These are phyloP conservation scores for Himalopsyche anomala DNA, from an alignment of 2,888 invertebrate species.

Conservation along the genomic window DNA sequence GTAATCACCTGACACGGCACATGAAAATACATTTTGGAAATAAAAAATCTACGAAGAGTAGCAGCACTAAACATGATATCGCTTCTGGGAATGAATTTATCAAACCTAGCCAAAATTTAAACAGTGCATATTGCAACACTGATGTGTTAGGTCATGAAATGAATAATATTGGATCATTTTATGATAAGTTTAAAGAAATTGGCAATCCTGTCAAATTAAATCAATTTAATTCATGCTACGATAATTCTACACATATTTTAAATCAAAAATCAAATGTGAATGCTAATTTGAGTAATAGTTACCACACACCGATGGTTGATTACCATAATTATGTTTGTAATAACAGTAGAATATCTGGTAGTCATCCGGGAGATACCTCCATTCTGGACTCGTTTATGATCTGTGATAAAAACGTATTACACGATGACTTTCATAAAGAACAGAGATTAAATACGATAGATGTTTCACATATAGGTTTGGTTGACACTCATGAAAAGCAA, in stretches of 20 bases:
- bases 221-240: constrained; percentile 13
- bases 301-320: not conserved
- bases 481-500: not conserved
- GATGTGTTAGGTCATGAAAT: not conserved
- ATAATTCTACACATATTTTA: constrained; percentile 9
- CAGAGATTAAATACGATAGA: not conserved
- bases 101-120: not conserved
- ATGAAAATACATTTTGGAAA: constrained; percentile 63
- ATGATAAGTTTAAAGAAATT: constrained; percentile 15
- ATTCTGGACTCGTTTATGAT: constrained; percentile 1
- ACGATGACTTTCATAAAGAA: not conserved
- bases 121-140: constrained; percentile 42
- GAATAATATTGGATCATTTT: not conserved
- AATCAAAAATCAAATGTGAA: not conserved
- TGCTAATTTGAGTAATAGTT: not conserved
- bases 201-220: not conserved
- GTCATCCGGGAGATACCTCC: not conserved
- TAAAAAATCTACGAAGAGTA: constrained; percentile 49
- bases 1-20: constrained; percentile 63
- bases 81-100: not conserved
- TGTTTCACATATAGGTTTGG: not conserved
- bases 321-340: not conserved
- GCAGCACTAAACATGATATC: constrained; percentile 7
- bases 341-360: not conserved
- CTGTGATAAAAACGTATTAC: constrained; percentile 10